Evolutionary conservation across 2,888 invertebrate species (phyloP).

Genomic region (Ganaspis brasiliensis): DNA sequence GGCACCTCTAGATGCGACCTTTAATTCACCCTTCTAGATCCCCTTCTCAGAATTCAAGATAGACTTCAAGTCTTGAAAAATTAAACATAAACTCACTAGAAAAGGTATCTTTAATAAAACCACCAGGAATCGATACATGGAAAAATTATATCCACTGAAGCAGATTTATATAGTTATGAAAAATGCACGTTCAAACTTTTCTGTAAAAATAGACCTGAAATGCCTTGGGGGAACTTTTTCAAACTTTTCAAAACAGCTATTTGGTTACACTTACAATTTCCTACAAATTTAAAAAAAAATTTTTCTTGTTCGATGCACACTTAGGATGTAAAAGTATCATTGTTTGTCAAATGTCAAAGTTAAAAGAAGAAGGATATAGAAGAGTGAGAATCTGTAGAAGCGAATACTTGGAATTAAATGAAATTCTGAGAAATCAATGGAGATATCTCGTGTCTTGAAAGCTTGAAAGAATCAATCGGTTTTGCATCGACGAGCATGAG

Average conservation of each 20-base stretch:
- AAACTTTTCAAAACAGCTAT: too few relatives aligned
- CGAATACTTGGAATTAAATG: neutral
- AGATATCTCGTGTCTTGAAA: neutral
- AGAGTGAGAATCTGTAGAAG: too few relatives aligned
- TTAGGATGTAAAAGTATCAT: too few relatives aligned
- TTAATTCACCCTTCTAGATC: slow-evolving; percentile 27
- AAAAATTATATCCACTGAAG: too few relatives aligned
- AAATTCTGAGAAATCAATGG: neutral
- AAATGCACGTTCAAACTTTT: neutral
- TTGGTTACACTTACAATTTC: too few relatives aligned
- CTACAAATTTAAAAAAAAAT: too few relatives aligned
- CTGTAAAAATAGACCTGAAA: too few relatives aligned
- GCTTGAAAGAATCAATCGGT: neutral
- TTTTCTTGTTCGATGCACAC: too few relatives aligned
- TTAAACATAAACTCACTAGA: neutral
- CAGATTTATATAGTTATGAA: neutral
- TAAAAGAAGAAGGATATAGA: too few relatives aligned
- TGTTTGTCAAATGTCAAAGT: too few relatives aligned
- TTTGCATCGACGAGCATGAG: neutral
- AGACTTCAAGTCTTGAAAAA: neutral
- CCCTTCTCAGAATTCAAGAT: slow-evolving; percentile 7
- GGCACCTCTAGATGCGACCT: slow-evolving; percentile 24
- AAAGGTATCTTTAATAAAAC: neutral
- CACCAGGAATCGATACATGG: neutral
- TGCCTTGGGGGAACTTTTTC: too few relatives aligned